phyloP scores from a whole-genome alignment of 2,113 vertebrate genomes.

The Merops nubicus region DNA sequence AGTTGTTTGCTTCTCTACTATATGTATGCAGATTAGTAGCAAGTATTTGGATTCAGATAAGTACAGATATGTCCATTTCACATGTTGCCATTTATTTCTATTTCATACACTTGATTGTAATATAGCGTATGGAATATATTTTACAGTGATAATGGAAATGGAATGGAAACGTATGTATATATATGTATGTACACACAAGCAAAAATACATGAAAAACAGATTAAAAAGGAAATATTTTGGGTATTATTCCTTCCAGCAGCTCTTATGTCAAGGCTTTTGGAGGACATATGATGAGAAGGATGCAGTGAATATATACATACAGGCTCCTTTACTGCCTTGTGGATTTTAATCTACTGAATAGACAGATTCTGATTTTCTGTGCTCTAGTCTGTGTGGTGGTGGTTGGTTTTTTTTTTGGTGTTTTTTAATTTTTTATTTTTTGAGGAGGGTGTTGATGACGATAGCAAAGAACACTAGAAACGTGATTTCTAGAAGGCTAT shows the following conservation, averaged over 20 bases:
- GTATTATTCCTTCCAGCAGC: not conserved
- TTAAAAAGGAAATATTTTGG: not conserved
- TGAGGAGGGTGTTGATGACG: no score
- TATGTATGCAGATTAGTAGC: not conserved
- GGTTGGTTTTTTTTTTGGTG: not conserved
- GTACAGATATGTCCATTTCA: not conserved
- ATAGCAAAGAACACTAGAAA: not conserved
- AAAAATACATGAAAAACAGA: not conserved
- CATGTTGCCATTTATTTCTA: not conserved
- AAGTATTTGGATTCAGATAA: not conserved
- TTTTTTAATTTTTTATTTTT: not conserved
- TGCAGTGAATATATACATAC: not conserved
- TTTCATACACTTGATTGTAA: not conserved
- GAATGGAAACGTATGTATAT: not conserved
- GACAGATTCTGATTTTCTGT: not conserved
- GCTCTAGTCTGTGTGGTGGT: rapidly evolving
- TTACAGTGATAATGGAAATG: not conserved
- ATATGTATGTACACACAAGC: not conserved
- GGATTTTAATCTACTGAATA: not conserved
- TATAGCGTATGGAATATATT: not conserved
- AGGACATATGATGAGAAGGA: not conserved
- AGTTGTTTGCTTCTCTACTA: not conserved
- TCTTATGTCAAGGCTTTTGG: not conserved
- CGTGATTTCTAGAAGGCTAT: not conserved
- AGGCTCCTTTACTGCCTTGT: not conserved